Base-by-base conservation (phyloP, 2,888 invertebrate genomes). In the Gibbula magus region DNA sequence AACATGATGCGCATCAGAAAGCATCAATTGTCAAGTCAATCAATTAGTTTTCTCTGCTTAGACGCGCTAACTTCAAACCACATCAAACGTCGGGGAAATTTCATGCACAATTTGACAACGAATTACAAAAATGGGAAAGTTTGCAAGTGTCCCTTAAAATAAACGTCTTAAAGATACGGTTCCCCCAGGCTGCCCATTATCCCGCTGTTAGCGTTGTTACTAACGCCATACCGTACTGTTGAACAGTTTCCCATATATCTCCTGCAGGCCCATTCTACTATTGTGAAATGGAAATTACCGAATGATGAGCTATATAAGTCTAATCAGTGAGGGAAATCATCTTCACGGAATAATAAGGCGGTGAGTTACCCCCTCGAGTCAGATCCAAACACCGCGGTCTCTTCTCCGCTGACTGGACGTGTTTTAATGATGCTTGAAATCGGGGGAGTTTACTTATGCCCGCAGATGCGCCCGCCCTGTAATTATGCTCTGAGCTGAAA, bases 31-130 rank as follows among this genome's bases (percentile, higher is more conserved):
- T 20, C 39, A 35, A 70, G 35, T 70, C 39, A 32, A 70, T 10
- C 70, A 70, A 70, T 32, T 70, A 20, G 32, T 56, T 32, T 10
- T 35, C 39, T 70, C 2, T n/a, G 16, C 18, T 20, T 35, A 35
- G 35, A 32, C 32, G 16, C 70, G 35, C 70, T 39, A 20, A 70
- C 70, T 32, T 70, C 70, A 70, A 70, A 70, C 70, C 29, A 70
- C 32, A 70, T 70, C 70, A 70, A 35, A 70, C 29, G 16, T n/a
- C 32, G 20, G 39, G n/a, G 70, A 70, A 39, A 39, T 39, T 70
- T 70, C 70, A 70, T 70, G 70, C 70, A 20, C 39, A 70, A 70
- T 70, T 70, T 70, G 70, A 39, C 39, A 39, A 39, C 70, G 70
- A 70, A 35, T 39, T 70, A 39, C 70, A 39, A 61, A 61, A 61